Percentiles rank a stretch among this genome's conserved stretches.
Evolutionary conservation across 2,888 invertebrate genomes (phyloP).

Genomic region (Pyralis farinalis): DNA sequence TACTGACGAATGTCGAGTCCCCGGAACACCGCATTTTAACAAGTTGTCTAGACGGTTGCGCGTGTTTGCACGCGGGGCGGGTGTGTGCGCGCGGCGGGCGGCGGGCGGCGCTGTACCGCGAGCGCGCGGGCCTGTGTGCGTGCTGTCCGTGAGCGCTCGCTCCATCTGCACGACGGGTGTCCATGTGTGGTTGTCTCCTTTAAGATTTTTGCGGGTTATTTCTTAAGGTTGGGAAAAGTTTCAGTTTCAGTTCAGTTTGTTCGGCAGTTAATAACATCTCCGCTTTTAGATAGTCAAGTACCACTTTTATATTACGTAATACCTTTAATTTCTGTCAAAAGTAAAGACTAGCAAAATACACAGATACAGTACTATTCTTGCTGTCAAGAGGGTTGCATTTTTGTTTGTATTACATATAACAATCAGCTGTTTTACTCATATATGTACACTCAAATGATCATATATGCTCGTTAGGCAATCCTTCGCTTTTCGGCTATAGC

Average conservation of each 20-base stretch:
- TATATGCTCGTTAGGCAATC: too few species aligned
- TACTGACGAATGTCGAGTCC: conserved; percentile 78
- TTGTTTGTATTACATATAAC: too few species aligned
- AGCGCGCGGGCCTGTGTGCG: conserved; percentile 12
- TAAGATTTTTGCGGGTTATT: conserved; percentile 1
- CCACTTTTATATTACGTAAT: too few species aligned
- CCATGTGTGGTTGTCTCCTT: background rate
- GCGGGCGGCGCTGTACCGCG: too few species aligned
- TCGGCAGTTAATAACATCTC: background rate
- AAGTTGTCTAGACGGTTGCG: conserved; percentile 69
- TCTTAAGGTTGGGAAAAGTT: conserved; percentile 1
- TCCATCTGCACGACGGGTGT: background rate
- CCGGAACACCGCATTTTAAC: conserved; percentile 76
- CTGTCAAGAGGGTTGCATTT: too few species aligned
- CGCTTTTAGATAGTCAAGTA: background rate
- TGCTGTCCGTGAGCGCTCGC: conserved; percentile 1
- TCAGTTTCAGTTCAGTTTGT: background rate
- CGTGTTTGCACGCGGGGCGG: conserved; percentile 35
- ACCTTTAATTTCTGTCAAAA: too few species aligned
- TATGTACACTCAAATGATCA: too few species aligned
- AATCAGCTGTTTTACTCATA: too few species aligned
- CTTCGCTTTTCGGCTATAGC: too few species aligned
- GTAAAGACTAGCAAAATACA: too few species aligned
- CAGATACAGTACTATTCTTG: too few species aligned
- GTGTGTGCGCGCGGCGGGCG: too few species aligned